Conservation (phyloP, 2,888 invertebrate species). For the Tetropium fuscum region DNA sequence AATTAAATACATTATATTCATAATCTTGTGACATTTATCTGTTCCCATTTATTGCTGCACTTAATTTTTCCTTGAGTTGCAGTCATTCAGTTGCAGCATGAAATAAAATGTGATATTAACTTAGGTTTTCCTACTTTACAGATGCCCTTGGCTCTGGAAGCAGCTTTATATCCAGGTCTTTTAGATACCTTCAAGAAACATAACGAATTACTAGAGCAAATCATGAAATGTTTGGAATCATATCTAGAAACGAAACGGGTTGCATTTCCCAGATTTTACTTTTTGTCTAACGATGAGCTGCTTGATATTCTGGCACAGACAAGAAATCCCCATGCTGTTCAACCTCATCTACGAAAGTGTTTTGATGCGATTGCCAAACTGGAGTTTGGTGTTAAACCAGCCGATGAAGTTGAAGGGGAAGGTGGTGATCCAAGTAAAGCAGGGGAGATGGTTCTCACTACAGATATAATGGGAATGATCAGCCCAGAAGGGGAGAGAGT, state of each 20-base stretch:
- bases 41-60: too few species aligned
- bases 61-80: too few species aligned
- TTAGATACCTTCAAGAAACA: slow-evolving; percentile 77
- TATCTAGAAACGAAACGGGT: slow-evolving; percentile 90
- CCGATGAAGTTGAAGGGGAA: slow-evolving; percentile 60
- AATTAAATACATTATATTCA: too few species aligned
- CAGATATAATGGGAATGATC: slow-evolving; percentile 89
- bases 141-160: slow-evolving; percentile 85
- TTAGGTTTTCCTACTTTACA: too few species aligned
- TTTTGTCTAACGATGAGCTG: slow-evolving; percentile 90
- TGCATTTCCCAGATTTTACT: slow-evolving; percentile 90
- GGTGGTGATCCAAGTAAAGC: slow-evolving; percentile 58
- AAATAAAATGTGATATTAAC: too few species aligned
- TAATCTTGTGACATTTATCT: too few species aligned
- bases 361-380: slow-evolving; percentile 86
- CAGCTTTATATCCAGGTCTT: slow-evolving; percentile 79
- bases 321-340: slow-evolving; percentile 86
- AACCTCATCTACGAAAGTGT: slow-evolving; percentile 90
- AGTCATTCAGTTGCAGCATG: too few species aligned
- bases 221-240: slow-evolving; percentile 90
- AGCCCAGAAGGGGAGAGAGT: slow-evolving; percentile 91
- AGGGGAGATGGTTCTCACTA: slow-evolving; percentile 71
- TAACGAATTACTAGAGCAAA: slow-evolving; percentile 86
- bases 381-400: slow-evolving; percentile 77
- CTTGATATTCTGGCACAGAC: slow-evolving; percentile 89